A percentile compares a stretch with the other conserved stretches of the same genome.
Evolutionary conservation across 2,113 vertebrate species (phyloP).

Genomic region (Smithornis capensis): DNA sequence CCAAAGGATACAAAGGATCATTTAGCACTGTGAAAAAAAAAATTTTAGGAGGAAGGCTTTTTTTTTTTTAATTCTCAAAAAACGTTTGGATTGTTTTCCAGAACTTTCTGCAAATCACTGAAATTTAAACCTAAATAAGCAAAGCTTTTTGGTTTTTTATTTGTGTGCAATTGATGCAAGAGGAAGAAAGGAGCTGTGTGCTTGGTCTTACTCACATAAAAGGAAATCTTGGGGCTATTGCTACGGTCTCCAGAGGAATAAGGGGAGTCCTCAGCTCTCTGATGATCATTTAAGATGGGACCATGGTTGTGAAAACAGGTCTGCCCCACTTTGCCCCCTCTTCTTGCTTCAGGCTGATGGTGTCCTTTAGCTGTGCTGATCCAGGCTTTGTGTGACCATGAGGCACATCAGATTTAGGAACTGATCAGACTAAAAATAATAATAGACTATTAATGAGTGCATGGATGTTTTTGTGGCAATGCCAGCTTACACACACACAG

Average conservation of each 20-base stretch:
- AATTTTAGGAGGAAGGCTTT: accelerated
- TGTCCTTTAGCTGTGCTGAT: neutral
- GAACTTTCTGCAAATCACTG: neutral
- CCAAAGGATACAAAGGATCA: neutral
- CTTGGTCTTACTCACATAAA: neutral
- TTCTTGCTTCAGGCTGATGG: neutral
- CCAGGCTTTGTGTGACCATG: neutral
- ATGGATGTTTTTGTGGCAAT: neutral
- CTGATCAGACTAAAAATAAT: neutral
- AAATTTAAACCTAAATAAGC: neutral
- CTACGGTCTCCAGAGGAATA: neutral
- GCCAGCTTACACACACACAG: neutral
- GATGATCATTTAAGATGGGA: neutral
- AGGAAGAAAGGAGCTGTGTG: neutral
- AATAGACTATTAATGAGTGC: neutral
- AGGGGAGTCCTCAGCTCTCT: neutral
- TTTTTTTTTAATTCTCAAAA: neutral
- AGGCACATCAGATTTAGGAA: neutral
- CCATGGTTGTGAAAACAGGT: neutral
- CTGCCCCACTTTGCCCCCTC: neutral
- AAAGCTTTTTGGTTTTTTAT: neutral
- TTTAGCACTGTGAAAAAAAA: neutral
- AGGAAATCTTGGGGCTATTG: neutral
- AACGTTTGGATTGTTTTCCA: neutral
- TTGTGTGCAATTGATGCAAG: neutral